Conservation (phyloP, 2,113 vertebrate genomes). For the Thunnus maccoyii region DNA sequence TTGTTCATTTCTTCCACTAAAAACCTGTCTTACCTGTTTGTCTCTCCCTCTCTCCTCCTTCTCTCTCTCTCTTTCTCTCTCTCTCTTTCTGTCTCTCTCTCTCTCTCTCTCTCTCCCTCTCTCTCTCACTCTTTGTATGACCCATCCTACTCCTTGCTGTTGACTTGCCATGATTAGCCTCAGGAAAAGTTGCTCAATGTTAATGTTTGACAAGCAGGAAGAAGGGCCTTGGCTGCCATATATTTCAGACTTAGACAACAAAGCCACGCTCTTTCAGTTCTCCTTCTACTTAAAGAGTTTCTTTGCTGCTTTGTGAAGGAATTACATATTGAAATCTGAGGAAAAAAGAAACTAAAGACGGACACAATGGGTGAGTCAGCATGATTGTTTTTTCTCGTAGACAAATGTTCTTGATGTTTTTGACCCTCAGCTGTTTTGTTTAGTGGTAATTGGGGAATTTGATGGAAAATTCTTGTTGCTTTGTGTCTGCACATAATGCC, state of each 20-base stretch:
- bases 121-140: conserved; percentile 35
- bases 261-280: conserved; percentile 51
- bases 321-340: conserved; percentile 16
- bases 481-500: neutral
- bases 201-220: conserved; percentile 83
- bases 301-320: conserved; percentile 34
- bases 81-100: conserved; percentile 27
- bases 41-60: conserved; percentile 13
- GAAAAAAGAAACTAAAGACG: conserved; percentile 1
- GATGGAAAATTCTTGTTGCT: neutral
- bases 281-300: conserved; percentile 33
- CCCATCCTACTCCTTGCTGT: conserved; percentile 65
- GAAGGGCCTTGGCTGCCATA: conserved; percentile 60
- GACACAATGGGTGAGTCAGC: conserved; percentile 81
- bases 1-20: conserved; percentile 23
- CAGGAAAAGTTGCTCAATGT: conserved; percentile 76
- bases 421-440: neutral
- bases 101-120: conserved; percentile 8
- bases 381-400: neutral
- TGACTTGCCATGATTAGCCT: conserved; percentile 76
- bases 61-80: conserved; percentile 27
- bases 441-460: neutral
- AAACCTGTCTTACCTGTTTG: conserved; percentile 85
- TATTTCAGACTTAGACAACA: conserved; percentile 31
- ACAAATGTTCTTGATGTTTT: neutral